phyloP scores from a whole-genome alignment of 37 sponge, comb jelly and placozoan genomes.

The Cliona cf. orientalis region DNA sequence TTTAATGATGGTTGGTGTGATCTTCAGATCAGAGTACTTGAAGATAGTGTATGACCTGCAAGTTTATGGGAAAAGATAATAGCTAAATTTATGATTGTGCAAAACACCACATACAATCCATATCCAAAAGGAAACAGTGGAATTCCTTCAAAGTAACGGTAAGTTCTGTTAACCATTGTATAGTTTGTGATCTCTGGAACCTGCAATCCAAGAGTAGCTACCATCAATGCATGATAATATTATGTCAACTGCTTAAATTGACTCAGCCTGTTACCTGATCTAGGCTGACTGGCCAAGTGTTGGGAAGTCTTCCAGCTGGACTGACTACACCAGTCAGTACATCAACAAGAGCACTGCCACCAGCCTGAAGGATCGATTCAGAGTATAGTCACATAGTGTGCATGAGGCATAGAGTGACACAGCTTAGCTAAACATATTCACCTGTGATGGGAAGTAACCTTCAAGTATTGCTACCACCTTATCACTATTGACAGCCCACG shows the following conservation, averaged over 20 bases:
- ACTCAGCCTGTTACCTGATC: constrained; percentile 32
- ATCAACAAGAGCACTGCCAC: constrained; percentile 33
- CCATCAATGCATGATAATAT: not conserved
- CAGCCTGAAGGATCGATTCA: too few relatives aligned
- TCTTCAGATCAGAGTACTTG: constrained; percentile 5
- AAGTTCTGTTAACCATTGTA: constrained; percentile 65
- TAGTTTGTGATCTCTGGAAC: constrained; percentile 49
- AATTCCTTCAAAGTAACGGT: constrained; percentile 50
- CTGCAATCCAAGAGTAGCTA: not conserved
- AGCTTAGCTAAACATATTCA: too few relatives aligned
- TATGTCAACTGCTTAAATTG: too few relatives aligned
- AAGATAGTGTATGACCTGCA: too few relatives aligned
- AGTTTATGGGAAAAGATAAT: constrained; percentile 33
- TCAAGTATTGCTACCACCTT: constrained; percentile 42
- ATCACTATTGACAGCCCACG: constrained; percentile 34
- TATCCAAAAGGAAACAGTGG: constrained; percentile 73
- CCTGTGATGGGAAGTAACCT: constrained; percentile 45
- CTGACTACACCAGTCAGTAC: constrained; percentile 37
- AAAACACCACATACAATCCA: constrained; percentile 53
- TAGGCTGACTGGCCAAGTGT: constrained; percentile 67
- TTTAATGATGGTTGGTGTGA: constrained; percentile 25
- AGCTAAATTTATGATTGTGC: not conserved
- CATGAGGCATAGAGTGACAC: too few relatives aligned
- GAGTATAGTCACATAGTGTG: too few relatives aligned
- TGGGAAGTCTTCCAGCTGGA: constrained; percentile 62